These are phyloP conservation scores for Enteromius thamalakanensis DNA, from an alignment of 2,797 vertebrate genomes.

Conservation along the genomic window DNA sequence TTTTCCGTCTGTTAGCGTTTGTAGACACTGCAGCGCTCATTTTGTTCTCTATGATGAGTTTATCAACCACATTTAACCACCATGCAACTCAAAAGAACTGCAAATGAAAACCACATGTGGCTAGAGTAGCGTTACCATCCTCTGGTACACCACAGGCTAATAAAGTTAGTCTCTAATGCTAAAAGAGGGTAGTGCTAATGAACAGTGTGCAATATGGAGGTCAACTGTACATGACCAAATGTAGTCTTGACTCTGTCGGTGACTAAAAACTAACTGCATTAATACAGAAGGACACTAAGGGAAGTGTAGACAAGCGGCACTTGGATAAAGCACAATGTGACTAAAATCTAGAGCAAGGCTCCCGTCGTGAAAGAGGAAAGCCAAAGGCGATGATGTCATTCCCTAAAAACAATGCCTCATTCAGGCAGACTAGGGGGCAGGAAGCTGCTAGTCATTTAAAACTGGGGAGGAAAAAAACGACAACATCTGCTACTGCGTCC, in stretches of 20 bases:
- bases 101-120: constrained; percentile 48
- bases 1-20: constrained; percentile 21
- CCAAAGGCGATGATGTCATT: constrained; percentile 82
- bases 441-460: constrained; percentile 77
- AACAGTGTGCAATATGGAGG: constrained; percentile 9
- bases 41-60: neutral
- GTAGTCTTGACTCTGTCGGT: constrained; percentile 24
- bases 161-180: constrained; percentile 33
- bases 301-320: constrained; percentile 37
- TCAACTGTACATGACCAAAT: constrained; percentile 42
- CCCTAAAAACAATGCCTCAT: constrained; percentile 81
- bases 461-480: constrained; percentile 62
- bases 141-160: constrained; percentile 33
- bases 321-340: constrained; percentile 48
- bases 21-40: constrained; percentile 23
- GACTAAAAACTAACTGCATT: constrained; percentile 18
- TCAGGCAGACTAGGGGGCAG: constrained; percentile 78
- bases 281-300: constrained; percentile 35
- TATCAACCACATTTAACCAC: constrained; percentile 34
- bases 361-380: constrained; percentile 76
- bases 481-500: constrained; percentile 76
- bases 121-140: constrained; percentile 25
- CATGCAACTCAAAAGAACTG: constrained; percentile 29
- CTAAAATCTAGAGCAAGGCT: constrained; percentile 61
- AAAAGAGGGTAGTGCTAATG: constrained; percentile 28